phyloP scores from a whole-genome alignment of 2,888 invertebrate species.

The Parnassius glacialis region DNA sequence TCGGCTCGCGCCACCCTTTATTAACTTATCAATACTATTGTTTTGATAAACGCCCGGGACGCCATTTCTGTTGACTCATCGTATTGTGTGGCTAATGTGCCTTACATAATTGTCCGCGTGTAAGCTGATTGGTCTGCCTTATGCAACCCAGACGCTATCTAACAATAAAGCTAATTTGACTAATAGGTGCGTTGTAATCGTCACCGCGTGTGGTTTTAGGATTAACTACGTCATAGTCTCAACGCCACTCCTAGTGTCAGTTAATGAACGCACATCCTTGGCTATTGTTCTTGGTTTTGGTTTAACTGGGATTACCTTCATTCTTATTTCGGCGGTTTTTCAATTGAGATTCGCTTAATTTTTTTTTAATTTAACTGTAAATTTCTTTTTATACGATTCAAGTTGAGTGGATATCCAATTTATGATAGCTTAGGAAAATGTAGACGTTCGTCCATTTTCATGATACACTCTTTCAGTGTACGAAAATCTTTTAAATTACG shows the following conservation, averaged over 20 bases:
- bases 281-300: constrained; percentile 67
- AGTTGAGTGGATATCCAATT: too few relatives aligned
- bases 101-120: constrained; percentile 71
- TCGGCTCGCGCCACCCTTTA: constrained; percentile 68
- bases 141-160: constrained; percentile 60
- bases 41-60: constrained; percentile 75
- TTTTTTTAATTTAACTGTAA: not conserved
- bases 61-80: constrained; percentile 77
- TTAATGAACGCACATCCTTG: constrained; percentile 67
- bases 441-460: constrained; percentile 11
- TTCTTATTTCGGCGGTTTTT: constrained; percentile 27
- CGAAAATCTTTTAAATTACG: constrained; percentile 14
- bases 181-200: constrained; percentile 80
- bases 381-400: too few relatives aligned
- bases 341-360: not conserved
- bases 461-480: constrained; percentile 3
- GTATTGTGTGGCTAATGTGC: constrained; percentile 67
- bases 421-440: constrained; percentile 8
- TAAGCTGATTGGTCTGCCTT: constrained; percentile 73
- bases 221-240: constrained; percentile 67
- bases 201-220: constrained; percentile 78
- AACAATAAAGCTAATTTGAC: constrained; percentile 81
- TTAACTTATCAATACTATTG: constrained; percentile 81
- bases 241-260: constrained; percentile 50
- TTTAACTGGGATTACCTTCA: constrained; percentile 34